Conservation (phyloP, 2,888 invertebrate genomes). For the Timema cristinae region DNA sequence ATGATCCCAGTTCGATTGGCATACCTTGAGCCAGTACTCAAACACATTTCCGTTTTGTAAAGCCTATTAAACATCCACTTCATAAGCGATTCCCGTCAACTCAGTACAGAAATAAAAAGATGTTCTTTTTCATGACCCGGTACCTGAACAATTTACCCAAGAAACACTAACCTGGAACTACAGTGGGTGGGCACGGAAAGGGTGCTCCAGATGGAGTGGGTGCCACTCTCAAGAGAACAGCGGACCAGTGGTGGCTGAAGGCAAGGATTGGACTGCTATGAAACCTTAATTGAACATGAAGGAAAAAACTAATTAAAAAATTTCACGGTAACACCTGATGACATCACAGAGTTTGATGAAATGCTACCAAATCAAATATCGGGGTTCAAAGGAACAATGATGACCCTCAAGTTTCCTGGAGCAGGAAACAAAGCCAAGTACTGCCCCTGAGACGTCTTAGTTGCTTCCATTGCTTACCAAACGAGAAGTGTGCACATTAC, state of each 20-base stretch:
- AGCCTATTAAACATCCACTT: not conserved
- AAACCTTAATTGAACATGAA: too few relatives aligned
- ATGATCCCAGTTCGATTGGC: not conserved
- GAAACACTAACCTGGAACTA: not conserved
- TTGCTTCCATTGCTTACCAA: not conserved
- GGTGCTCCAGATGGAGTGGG: not conserved
- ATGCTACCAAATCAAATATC: constrained; percentile 2
- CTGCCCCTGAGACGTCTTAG: not conserved
- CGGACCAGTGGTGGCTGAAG: not conserved
- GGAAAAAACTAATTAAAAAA: not conserved
- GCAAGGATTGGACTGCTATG: not conserved
- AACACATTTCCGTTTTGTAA: not conserved
- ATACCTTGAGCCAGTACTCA: constrained; percentile 2
- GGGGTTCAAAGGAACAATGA: constrained; percentile 4
- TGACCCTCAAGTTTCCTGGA: not conserved
- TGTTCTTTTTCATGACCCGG: not conserved
- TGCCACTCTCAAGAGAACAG: constrained; percentile 2
- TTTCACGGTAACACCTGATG: not conserved
- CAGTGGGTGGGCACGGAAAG: not conserved
- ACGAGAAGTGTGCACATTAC: not conserved
- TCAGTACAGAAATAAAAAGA: not conserved
- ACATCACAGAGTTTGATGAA: not conserved
- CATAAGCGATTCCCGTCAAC: constrained; percentile 7
- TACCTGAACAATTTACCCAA: too few relatives aligned
- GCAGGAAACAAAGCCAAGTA: not conserved